These are phyloP conservation scores for Falco punctatus DNA, from an alignment of 2,113 vertebrate species.

Conservation along the genomic window DNA sequence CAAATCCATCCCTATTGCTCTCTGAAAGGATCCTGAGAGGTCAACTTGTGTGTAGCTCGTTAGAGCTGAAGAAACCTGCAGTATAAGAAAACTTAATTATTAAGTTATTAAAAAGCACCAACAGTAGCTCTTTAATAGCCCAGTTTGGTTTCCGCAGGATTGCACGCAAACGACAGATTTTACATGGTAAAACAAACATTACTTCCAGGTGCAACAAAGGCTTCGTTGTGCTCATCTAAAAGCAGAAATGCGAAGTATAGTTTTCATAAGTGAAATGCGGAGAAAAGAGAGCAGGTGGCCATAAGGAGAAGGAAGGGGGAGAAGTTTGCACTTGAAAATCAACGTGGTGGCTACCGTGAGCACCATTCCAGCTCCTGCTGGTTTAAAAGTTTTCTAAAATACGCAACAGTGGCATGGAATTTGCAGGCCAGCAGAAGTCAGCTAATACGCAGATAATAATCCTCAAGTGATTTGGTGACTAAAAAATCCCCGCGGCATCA, in stretches of 20 bases:
- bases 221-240: background rate
- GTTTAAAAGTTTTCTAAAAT: background rate
- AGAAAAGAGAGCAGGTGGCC: background rate
- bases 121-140: background rate
- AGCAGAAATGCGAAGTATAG: background rate
- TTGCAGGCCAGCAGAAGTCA: constrained; percentile 7
- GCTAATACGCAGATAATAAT: background rate
- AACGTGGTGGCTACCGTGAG: rapidly evolving
- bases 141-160: background rate
- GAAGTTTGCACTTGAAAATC: background rate
- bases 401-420: background rate
- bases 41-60: background rate
- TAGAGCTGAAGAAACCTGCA: background rate
- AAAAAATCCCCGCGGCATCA: background rate
- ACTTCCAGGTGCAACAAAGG: background rate
- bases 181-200: background rate
- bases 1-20: background rate
- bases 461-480: constrained; percentile 2
- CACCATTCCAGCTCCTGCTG: background rate
- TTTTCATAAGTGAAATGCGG: background rate
- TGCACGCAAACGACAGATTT: background rate
- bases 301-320: background rate
- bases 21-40: background rate
- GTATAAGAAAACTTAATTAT: background rate
- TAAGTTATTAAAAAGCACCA: background rate